A percentile compares a stretch with the other conserved stretches of the same genome.
phyloP scores from a whole-genome alignment of 1,140 invertebrate species.

The Drosophila parvula region DNA sequence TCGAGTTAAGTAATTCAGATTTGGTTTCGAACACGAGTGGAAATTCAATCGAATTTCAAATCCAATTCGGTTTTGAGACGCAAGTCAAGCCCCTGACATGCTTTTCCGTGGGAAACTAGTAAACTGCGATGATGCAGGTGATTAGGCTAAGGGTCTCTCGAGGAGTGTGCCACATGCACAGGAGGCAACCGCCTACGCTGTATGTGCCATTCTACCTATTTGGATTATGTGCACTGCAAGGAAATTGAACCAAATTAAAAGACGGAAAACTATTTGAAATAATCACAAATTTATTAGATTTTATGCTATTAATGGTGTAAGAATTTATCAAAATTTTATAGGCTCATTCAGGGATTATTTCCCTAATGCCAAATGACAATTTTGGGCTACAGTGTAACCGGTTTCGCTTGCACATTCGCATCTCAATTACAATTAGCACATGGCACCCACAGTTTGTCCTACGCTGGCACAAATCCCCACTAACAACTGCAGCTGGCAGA shows the following conservation, averaged over 20 bases:
- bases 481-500: constrained; percentile 22
- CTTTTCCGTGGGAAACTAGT: constrained; percentile 37
- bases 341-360: background rate
- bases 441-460: constrained; percentile 49
- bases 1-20: constrained; percentile 31
- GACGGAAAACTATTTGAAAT: background rate
- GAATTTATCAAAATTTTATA: background rate
- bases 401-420: constrained; percentile 33
- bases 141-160: constrained; percentile 58
- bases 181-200: constrained; percentile 9
- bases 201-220: constrained; percentile 7
- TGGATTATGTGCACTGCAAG: constrained; percentile 14
- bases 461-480: constrained; percentile 43
- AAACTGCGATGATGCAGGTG: constrained; percentile 48
- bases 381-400: constrained; percentile 16
- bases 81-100: constrained; percentile 54
- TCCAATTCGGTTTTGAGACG: constrained; percentile 31
- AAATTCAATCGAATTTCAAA: constrained; percentile 22
- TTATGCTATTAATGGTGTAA: background rate
- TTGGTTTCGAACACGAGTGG: constrained; percentile 13
- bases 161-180: constrained; percentile 39
- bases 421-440: constrained; percentile 64
- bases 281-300: background rate
- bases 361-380: background rate
- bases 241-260: background rate